Conservation (phyloP, 2,888 invertebrate species). For the Hoplodrina ambigua region DNA sequence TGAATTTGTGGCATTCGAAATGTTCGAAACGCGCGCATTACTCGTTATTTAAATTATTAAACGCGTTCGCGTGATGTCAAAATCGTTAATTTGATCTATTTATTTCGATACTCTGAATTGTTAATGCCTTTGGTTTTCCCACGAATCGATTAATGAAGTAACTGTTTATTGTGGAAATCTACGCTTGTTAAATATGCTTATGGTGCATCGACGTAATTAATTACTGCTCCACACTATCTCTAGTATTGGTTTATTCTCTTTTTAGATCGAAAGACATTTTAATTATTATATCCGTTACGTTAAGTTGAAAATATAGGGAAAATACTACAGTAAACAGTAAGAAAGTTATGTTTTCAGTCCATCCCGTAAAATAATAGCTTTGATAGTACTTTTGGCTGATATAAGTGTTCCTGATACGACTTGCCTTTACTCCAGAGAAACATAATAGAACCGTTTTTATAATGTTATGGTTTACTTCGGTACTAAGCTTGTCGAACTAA, state of each 20-base stretch:
- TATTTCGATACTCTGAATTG: conserved; percentile 59
- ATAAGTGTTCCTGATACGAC: conserved; percentile 1
- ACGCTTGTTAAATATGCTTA: conserved; percentile 42
- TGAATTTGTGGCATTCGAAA: conserved; percentile 80
- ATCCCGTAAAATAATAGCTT: not conserved
- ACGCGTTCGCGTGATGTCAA: conserved; percentile 63
- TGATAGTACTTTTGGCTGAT: conserved; percentile 9
- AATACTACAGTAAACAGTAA: not conserved
- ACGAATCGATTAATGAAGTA: conserved; percentile 55
- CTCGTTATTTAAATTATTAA: conserved; percentile 64
- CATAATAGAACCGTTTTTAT: conserved; percentile 3
- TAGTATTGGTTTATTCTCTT: conserved; percentile 17
- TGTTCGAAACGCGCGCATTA: conserved; percentile 78
- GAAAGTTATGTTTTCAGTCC: not conserved
- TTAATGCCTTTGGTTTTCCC: conserved; percentile 56
- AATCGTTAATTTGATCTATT: conserved; percentile 70
- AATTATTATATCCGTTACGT: not conserved
- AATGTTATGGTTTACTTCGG: conserved; percentile 16
- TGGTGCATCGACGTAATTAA: conserved; percentile 44
- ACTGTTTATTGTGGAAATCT: conserved; percentile 54
- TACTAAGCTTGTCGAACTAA: conserved; percentile 35
- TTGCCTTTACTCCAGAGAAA: not conserved
- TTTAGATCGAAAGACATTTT: conserved; percentile 2
- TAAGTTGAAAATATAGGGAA: not conserved
- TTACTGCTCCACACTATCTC: conserved; percentile 47